Evolutionary conservation across 1,140 invertebrate genomes (phyloP).

Genomic region (Microplitis demolitor): DNA sequence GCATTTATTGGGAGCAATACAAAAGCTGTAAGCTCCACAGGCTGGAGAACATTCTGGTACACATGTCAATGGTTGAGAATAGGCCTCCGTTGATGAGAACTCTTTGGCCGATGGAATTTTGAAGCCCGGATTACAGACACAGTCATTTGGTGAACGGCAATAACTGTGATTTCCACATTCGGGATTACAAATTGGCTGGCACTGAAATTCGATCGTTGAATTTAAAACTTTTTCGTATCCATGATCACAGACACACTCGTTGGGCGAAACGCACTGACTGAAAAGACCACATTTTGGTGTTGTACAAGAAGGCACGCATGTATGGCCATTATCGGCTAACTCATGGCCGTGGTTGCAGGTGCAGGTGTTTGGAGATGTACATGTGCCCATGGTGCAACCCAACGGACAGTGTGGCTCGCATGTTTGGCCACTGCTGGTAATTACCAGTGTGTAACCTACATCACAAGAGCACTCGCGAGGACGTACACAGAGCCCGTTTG

Average conservation of each 20-base stretch:
- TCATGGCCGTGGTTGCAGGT: slow-evolving; percentile 35
- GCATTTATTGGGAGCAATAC: slow-evolving; percentile 60
- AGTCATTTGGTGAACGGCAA: slow-evolving; percentile 42
- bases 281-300: not conserved
- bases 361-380: slow-evolving; percentile 42
- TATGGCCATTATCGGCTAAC: not conserved
- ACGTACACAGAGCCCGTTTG: slow-evolving; percentile 53
- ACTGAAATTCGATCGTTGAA: slow-evolving; percentile 29
- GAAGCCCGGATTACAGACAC: slow-evolving; percentile 43
- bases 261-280: slow-evolving; percentile 38
- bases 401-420: slow-evolving; percentile 58
- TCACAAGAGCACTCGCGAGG: slow-evolving; percentile 56
- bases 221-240: slow-evolving; percentile 41
- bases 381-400: slow-evolving; percentile 38
- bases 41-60: slow-evolving; percentile 56
- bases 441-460: slow-evolving; percentile 32
- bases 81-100: not conserved
- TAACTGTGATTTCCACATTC: slow-evolving; percentile 41
- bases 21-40: slow-evolving; percentile 62
- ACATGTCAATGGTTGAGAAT: slow-evolving; percentile 42
- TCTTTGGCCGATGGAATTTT: slow-evolving; percentile 6
- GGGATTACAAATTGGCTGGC: slow-evolving; percentile 45
- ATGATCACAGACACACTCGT: slow-evolving; percentile 55
- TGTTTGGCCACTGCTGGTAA: slow-evolving; percentile 1
- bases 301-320: slow-evolving; percentile 14